Evolutionary conservation across 2,797 vertebrate species (phyloP).

Genomic region (Hemibagrus guttatus): DNA sequence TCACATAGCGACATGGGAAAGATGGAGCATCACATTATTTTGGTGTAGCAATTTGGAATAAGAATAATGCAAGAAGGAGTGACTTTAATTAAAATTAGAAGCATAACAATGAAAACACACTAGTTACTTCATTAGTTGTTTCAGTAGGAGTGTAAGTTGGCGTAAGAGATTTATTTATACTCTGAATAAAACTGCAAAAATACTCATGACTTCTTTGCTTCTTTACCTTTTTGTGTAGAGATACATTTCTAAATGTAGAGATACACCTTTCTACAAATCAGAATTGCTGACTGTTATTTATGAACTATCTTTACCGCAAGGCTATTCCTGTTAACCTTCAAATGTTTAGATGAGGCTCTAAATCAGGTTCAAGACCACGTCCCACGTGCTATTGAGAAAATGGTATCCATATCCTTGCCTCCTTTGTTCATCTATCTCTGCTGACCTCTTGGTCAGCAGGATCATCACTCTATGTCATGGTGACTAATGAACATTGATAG

Average conservation of each 20-base stretch:
- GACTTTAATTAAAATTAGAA: not conserved
- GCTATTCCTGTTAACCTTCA: slow-evolving; percentile 35
- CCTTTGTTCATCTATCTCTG: slow-evolving; percentile 51
- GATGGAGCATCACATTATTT: slow-evolving; percentile 20
- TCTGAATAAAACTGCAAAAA: not conserved
- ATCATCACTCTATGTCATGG: slow-evolving; percentile 53
- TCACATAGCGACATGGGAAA: slow-evolving; percentile 36
- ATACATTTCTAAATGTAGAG: not conserved
- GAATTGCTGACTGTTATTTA: slow-evolving; percentile 27
- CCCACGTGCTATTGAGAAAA: slow-evolving; percentile 42
- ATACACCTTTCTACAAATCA: slow-evolving; percentile 15
- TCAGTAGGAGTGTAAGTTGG: not conserved
- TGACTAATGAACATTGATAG: slow-evolving; percentile 63
- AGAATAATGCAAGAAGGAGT: not conserved
- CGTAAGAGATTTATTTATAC: slow-evolving; percentile 1
- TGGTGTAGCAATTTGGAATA: not conserved
- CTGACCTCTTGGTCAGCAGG: slow-evolving; percentile 49
- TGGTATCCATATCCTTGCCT: slow-evolving; percentile 52
- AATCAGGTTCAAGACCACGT: slow-evolving; percentile 42
- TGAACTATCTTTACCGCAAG: slow-evolving; percentile 1
- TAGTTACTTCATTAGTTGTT: not conserved
- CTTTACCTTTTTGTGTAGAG: not conserved
- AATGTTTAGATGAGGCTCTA: slow-evolving; percentile 31
- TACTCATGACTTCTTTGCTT: not conserved
- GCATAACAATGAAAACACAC: not conserved